Evolutionary conservation across 1,140 invertebrate species (phyloP).

Genomic region (Drosophila seguyi): DNA sequence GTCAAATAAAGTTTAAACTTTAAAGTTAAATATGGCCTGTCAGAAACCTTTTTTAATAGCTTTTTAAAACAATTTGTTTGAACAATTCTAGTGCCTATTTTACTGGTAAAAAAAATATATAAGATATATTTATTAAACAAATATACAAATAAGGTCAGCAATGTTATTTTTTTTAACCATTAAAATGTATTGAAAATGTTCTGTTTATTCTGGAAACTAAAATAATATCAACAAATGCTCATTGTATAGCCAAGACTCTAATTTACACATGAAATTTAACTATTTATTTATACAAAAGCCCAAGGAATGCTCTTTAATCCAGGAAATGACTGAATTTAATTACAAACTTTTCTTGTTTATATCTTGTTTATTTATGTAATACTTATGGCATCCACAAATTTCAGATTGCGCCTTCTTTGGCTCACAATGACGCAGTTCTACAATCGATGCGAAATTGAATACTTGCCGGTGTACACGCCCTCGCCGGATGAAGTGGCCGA

Average conservation of each 20-base stretch:
- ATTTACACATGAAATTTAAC: not conserved
- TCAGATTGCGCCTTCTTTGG: conserved; percentile 89
- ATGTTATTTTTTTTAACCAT: not conserved
- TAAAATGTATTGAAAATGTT: not conserved
- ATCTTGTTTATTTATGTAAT: not conserved
- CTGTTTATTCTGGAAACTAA: too few species aligned
- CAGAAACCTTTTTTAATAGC: too few species aligned
- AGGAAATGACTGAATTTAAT: not conserved
- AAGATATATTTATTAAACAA: not conserved
- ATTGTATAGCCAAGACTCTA: not conserved
- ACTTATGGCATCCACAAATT: not conserved
- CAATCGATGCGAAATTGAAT: conserved; percentile 96
- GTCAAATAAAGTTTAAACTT: too few species aligned
- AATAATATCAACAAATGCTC: too few species aligned
- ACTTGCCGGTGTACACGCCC: conserved; percentile 96
- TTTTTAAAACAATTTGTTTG: too few species aligned
- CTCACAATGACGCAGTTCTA: conserved; percentile 95
- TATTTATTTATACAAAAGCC: not conserved
- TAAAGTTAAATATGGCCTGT: too few species aligned
- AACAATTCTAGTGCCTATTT: too few species aligned
- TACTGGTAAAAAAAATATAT: too few species aligned
- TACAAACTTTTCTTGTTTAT: not conserved
- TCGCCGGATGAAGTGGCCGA: conserved; percentile 94
- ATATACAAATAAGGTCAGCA: not conserved
- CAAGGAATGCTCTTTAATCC: not conserved